Evolutionary conservation across 2,113 vertebrate genomes (phyloP), one percentile per base, ranked within the genome.

Genomic region (Forbesichthys papilliferus): DNA sequence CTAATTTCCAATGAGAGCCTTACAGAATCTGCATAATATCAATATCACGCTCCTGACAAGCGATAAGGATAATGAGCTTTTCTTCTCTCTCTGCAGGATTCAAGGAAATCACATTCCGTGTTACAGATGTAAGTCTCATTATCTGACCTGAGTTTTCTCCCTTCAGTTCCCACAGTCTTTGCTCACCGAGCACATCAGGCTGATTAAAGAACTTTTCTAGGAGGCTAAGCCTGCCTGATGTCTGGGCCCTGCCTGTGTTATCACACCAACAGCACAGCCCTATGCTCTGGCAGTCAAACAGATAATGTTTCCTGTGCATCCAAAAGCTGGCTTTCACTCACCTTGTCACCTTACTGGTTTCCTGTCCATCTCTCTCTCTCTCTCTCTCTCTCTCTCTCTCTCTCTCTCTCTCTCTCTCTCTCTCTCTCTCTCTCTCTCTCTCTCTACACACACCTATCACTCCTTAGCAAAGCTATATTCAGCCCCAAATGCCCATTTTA

Each of bases 1-100:
- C 79, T 83, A 78, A 88, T 89, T 89, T 88, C 73, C 61, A 18
- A 82, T 66, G 73, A 85, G 65, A 75, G 60, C 34, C 53, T 64
- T 5, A 68, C 47, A 78, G 80, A 89, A 85, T 86, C 71, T 88
- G 84, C 88, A 80, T 74, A 84, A 73, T 90, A 89, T 90, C 66
- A 67, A 89, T 88, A 86, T 87, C 84, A 79, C 5, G 68, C 66
- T 69, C 70, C 71, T 84, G 84, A 90, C 74, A 65, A 80, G 75
- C 49, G 90, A 91, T 92, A 91, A 90, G 80, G 73, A 80, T 86
- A 90, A 91, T 90, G 83, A 87, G 83, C 83, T 89, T 90, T 90
- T 87, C 80, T 80, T 81, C 55, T 65, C 83, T 77, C 70, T 74
- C 73, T 67, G 64, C 55, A 57, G 76, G 70, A 81, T 86, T 86